Evolutionary conservation across 2,888 invertebrate genomes (phyloP), one percentile per base, ranked within the genome.

Genomic region (Busseola fusca): DNA sequence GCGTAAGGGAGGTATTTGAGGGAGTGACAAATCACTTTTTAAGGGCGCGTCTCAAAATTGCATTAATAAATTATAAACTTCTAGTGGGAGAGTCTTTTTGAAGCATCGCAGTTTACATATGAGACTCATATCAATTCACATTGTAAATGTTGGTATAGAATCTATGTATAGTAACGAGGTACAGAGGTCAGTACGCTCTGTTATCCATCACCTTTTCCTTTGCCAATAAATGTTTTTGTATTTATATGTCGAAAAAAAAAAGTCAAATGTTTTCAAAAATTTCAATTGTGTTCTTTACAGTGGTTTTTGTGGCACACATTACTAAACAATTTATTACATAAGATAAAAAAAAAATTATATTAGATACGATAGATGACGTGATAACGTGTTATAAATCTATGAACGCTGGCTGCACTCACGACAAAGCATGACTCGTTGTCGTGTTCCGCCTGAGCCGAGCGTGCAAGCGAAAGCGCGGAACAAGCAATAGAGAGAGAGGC

Each of bases 1-100:
- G 42, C 73, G 50, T 62, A 25, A 64, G 57, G 67, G 69, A 59
- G 34, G 56, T 72, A 72, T 81, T 72, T 30, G 50, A 59, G 25
- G 62, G 65, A 25, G 67, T 76, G 67, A 78, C 70, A 78, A 78
- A 81, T 70, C 54, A 72, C 69, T 73, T 81, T 75, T 64, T 18
- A 56, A 62, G 56, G 42, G 60, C 52, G 42, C 34, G 64, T 64
- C 34, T 40, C 54, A 67, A 76, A 64, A 69, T 69, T 79, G 45
- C 42, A 65, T 30, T 62, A 34, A 74, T 63, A 64, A 65, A 77
- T 74, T 77, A 37, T 45, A 64, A 68, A 63, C 30, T 63, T 69
- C 57, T 37, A 60, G 27, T 34, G 2, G n/a, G 14, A 25, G 18
- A 10, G 9, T 4, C 7, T 16, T 25, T 56, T 50, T 50, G 21